Percentiles rank a stretch among this genome's conserved stretches.
phyloP scores from a whole-genome alignment of 2,113 vertebrate species.

The Bambusicola thoracicus region DNA sequence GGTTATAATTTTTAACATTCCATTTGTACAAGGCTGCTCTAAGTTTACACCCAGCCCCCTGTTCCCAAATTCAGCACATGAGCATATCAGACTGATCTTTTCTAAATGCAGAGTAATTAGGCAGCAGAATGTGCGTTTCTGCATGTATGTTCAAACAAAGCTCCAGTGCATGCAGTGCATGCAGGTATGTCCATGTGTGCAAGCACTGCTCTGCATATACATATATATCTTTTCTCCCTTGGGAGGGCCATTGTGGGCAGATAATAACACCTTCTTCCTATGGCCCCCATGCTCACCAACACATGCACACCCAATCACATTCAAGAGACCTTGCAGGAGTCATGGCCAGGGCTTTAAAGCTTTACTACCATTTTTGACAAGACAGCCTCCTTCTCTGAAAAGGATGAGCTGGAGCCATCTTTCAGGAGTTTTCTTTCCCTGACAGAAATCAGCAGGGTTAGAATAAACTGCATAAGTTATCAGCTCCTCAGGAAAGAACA shows the following conservation, averaged over 20 bases:
- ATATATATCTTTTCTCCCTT: not conserved
- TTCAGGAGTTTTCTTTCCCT: slow-evolving; percentile 86
- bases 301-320: not conserved
- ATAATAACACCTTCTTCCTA: not conserved
- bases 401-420: slow-evolving; percentile 80
- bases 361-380: slow-evolving; percentile 67
- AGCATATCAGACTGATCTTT: not conserved
- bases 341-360: slow-evolving; percentile 12
- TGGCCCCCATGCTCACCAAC: not conserved
- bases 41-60: not conserved
- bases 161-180: accelerated
- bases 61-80: not conserved
- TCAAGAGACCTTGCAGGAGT: not conserved
- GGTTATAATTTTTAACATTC: not conserved
- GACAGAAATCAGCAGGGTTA: slow-evolving; percentile 99
- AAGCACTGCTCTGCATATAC: not conserved
- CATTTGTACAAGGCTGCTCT: slow-evolving; percentile 11
- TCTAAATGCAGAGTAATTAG: not conserved
- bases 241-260: not conserved
- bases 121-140: accelerated
- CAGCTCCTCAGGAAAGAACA: slow-evolving; percentile 98
- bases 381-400: slow-evolving; percentile 72
- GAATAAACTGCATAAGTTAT: slow-evolving; percentile 99
- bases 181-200: accelerated
- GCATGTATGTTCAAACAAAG: not conserved